Base-by-base conservation (phyloP, 2,797 vertebrate genomes). In the Rhynchotus rufescens region DNA sequence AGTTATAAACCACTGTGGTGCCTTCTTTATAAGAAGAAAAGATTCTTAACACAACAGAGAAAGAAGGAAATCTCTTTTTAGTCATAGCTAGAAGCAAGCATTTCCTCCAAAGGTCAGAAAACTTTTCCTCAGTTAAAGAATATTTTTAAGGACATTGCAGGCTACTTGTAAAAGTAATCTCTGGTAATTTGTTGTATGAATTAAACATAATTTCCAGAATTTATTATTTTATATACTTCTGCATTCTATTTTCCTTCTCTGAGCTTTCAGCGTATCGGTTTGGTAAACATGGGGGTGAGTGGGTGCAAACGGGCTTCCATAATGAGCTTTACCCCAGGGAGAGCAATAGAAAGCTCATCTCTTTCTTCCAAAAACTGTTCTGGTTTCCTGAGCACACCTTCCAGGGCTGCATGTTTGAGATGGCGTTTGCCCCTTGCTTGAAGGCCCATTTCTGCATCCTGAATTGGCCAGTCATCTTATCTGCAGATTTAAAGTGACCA, bases 21-120 rank as follows among this genome's bases (percentile, higher is more conserved):
- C 98, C 98, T 97, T 98, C 98, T 98, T 98, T 98, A 98, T 98
- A 97, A 98, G 98, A 98, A 98, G 98, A 98, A 98, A 98, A 98
- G 98, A 98, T 97, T 98, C 98, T 98, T 98, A 98, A 96, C 97
- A 98, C 97, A 98, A 98, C 98, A 97, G 97, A 98, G 97, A 97
- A 98, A 98, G 97, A 98, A 98, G 98, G 98, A 97, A 97, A 97
- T 98, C 97, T 97, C 98, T 98, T 98, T 98, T 97, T 98, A 98
- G 97, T 98, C 96, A 97, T 98, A 97, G 98, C 98, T 98, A 97
- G 97, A 98, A 98, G 98, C 98, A 97, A 98, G 97, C 97, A 97
- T 97, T 98, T 98, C 97, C 98, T 98, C 98, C 97, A 98, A 98
- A 98, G 98, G 98, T 98, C 98, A 97, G 97, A 97, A 98, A 98